Conservation (phyloP, 2,888 invertebrate species). For the Stenolophus ochropezus region DNA sequence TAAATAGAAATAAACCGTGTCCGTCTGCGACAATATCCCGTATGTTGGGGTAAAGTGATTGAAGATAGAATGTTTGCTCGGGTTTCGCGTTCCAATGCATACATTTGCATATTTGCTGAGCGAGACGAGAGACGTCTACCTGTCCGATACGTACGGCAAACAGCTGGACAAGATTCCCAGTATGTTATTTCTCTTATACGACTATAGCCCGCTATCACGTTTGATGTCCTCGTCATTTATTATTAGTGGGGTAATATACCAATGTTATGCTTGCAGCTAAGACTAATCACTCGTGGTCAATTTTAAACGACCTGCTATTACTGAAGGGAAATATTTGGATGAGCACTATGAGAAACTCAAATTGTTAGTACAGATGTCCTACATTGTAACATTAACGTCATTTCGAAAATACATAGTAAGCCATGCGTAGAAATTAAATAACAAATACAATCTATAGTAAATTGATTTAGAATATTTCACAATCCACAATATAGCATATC, state of each 20-base stretch:
- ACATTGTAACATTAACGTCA: no score
- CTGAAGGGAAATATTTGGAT: background rate
- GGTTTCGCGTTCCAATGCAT: constrained; percentile 47
- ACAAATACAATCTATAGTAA: no score
- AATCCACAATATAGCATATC: no score
- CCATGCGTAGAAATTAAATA: no score
- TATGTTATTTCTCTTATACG: constrained; percentile 1
- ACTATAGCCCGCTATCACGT: background rate
- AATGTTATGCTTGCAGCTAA: background rate
- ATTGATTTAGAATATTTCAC: no score
- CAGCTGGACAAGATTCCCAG: constrained; percentile 35
- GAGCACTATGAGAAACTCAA: background rate
- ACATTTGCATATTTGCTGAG: constrained; percentile 54
- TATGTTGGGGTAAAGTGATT: constrained; percentile 10
- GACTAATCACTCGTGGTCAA: background rate
- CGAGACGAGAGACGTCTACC: background rate
- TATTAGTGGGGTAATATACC: background rate
- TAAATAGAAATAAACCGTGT: background rate
- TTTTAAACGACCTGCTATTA: background rate
- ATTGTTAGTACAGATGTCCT: background rate
- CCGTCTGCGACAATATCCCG: background rate
- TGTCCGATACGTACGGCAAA: constrained; percentile 37
- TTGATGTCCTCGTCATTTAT: background rate
- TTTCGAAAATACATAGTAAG: no score
- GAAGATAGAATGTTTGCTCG: constrained; percentile 7